These are phyloP conservation scores for Drosophila suzukii DNA, from an alignment of 1,140 invertebrate genomes.

Conservation along the genomic window DNA sequence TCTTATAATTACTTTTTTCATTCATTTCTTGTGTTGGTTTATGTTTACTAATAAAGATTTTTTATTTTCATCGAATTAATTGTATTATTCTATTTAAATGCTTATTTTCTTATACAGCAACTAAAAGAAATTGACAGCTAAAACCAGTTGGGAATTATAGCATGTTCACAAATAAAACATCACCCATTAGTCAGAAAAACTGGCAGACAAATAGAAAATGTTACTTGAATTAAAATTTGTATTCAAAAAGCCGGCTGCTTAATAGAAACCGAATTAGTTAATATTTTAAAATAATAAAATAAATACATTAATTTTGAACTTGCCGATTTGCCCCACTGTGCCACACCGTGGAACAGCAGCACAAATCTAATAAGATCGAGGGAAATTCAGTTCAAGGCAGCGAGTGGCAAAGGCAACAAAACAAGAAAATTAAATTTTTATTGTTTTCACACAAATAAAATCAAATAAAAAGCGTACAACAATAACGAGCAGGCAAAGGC, in stretches of 20 bases:
- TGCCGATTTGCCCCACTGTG: slow-evolving; percentile 16
- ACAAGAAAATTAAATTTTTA: slow-evolving; percentile 84
- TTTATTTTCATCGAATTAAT: not conserved
- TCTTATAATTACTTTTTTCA: not conserved
- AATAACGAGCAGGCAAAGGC: slow-evolving; percentile 65
- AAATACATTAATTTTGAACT: not conserved
- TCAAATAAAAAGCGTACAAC: slow-evolving; percentile 82
- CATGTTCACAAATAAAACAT: too few relatives aligned
- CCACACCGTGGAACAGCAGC: slow-evolving; percentile 35
- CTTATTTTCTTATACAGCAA: not conserved
- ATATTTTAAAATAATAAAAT: too few relatives aligned
- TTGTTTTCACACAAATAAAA: slow-evolving; percentile 84
- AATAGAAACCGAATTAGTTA: too few relatives aligned
- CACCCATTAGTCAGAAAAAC: too few relatives aligned
- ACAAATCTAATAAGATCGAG: slow-evolving; percentile 18
- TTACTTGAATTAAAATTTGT: too few relatives aligned
- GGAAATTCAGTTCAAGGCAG: slow-evolving; percentile 63
- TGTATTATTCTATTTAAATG: not conserved
- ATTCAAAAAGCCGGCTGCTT: too few relatives aligned
- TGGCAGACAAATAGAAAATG: too few relatives aligned
- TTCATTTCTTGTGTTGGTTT: not conserved
- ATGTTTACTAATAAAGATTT: not conserved
- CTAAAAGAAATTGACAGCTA: not conserved
- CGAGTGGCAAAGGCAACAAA: slow-evolving; percentile 60
- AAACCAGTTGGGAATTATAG: not conserved